Evolutionary conservation across 2,113 vertebrate genomes (phyloP).

Genomic region (Cervus canadensis): DNA sequence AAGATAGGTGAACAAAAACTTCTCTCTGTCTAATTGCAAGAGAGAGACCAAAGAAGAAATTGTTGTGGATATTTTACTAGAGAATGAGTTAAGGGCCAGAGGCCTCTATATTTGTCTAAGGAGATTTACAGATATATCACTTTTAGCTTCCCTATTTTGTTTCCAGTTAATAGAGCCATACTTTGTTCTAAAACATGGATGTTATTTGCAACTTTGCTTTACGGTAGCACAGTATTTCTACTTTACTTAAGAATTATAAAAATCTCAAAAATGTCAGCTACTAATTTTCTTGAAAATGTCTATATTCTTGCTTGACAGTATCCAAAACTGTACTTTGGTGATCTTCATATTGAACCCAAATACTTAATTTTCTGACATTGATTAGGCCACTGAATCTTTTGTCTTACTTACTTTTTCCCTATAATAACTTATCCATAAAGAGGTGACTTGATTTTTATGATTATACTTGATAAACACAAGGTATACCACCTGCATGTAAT

Average conservation of each 20-base stretch:
- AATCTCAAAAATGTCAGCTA: not conserved
- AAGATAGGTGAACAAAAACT: constrained; percentile 1
- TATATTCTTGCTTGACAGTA: constrained; percentile 7
- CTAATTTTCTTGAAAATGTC: not conserved
- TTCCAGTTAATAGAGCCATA: not conserved
- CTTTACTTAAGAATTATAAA: constrained; percentile 5
- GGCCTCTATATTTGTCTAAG: not conserved
- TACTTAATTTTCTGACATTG: constrained; percentile 21
- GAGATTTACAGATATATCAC: not conserved
- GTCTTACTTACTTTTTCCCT: not conserved
- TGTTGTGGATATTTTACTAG: not conserved
- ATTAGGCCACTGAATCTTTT: not conserved
- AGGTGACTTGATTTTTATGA: constrained; percentile 4
- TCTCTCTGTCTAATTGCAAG: not conserved
- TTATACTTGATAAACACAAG: constrained; percentile 29
- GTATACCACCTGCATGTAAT: not conserved
- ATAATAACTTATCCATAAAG: not conserved
- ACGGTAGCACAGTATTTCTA: constrained; percentile 1
- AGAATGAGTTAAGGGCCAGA: not conserved
- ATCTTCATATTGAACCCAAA: not conserved
- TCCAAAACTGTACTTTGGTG: not conserved
- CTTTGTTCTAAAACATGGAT: constrained; percentile 25
- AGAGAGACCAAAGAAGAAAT: not conserved
- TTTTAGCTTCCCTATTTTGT: not conserved
- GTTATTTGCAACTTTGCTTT: constrained; percentile 29